Conservation (phyloP, 2,888 invertebrate genomes). For the Phymatocera aterrima region DNA sequence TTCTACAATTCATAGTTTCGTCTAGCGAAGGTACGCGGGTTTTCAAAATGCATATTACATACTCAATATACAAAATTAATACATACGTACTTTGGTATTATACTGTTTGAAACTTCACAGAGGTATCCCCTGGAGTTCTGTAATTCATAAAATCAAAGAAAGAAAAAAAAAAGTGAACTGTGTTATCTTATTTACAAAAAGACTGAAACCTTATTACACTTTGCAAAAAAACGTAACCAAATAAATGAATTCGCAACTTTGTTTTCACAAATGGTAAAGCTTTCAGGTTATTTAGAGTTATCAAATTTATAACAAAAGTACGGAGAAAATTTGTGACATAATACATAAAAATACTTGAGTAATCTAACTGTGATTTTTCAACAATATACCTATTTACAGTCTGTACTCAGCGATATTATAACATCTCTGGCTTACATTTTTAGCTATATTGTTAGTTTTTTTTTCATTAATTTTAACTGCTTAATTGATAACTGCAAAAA, state of each 20-base stretch:
- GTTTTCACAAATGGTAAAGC: not conserved
- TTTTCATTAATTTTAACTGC: not conserved
- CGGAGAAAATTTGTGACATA: no score
- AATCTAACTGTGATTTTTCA: no score
- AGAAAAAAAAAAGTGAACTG: not conserved
- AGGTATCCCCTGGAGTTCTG: conserved; percentile 22
- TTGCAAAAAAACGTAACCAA: not conserved
- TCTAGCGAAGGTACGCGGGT: not conserved
- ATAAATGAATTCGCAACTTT: not conserved
- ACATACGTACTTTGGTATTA: conserved; percentile 34
- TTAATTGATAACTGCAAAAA: not conserved
- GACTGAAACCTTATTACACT: not conserved
- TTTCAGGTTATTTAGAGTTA: not conserved
- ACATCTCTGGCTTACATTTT: no score
- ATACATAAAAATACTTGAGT: no score
- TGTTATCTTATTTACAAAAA: not conserved
- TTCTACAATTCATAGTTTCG: no score
- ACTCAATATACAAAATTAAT: no score
- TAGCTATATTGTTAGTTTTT: no score
- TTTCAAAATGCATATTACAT: conserved; percentile 22
- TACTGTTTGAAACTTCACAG: conserved; percentile 34
- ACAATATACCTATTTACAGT: no score
- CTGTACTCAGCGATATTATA: no score
- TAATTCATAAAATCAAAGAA: not conserved
- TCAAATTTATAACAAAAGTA: no score